Percentiles rank a stretch among this genome's conserved stretches.
These are phyloP conservation scores for Phallusia fumigata DNA, from an alignment of 23 tunicate genomes.

Conservation along the genomic window DNA sequence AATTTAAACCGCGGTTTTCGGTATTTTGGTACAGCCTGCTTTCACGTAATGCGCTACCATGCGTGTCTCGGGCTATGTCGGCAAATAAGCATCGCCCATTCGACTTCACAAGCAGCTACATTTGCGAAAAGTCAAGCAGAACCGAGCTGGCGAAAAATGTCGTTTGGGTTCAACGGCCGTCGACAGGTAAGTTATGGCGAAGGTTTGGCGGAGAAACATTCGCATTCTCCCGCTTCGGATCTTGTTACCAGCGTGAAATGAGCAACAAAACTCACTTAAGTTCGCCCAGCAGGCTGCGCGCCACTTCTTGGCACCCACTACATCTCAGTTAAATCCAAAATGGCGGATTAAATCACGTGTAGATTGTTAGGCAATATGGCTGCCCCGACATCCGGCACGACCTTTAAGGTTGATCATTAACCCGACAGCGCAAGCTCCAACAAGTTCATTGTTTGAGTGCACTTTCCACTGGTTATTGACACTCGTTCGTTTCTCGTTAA, in stretches of 20 bases:
- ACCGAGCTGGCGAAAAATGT: neutral
- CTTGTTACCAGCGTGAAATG: too few relatives aligned
- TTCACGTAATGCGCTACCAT: neutral
- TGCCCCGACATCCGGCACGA: neutral
- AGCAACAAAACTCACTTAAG: too few relatives aligned
- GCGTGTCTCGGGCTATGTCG: neutral
- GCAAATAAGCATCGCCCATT: neutral
- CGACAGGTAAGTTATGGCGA: conserved; percentile 5
- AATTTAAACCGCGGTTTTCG: too few relatives aligned
- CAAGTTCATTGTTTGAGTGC: too few relatives aligned
- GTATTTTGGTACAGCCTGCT: too few relatives aligned
- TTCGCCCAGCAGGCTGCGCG: too few relatives aligned
- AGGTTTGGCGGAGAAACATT: neutral
- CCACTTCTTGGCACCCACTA: too few relatives aligned
- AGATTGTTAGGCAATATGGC: neutral
- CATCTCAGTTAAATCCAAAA: neutral
- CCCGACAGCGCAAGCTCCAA: neutral
- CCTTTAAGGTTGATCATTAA: neutral
- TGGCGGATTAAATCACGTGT: neutral
- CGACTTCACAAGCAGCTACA: neutral
- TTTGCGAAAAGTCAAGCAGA: neutral
- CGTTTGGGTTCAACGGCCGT: neutral
- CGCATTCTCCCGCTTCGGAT: neutral
- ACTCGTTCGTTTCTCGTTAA: too few relatives aligned
- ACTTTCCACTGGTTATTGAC: too few relatives aligned